Evolutionary conservation across 2,797 vertebrate genomes (phyloP), one percentile per base, ranked within the genome.

Genomic region (Urophycis tenuis): DNA sequence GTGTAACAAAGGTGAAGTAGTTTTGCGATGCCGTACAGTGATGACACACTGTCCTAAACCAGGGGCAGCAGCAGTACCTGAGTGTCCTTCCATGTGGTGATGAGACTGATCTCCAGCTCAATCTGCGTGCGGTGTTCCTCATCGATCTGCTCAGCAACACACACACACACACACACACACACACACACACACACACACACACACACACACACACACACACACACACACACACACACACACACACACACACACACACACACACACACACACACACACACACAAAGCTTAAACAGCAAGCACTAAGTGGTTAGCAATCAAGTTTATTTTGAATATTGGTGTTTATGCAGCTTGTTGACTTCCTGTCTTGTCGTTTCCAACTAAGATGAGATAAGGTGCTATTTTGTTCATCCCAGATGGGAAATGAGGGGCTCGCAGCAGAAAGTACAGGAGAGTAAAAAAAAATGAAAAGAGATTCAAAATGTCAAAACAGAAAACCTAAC

Each of bases 71-170:
- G 60, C n/a, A 2, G 11, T 75, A 98, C 97, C 95, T 99, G 96
- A 0, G 97, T 97, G 87, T 97, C 96, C 89, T 95, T 97, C 97
- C 97, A 98, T 72, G 94, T 96, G 81, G 96, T 98, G 83, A 99
- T 99, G 81, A 99, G 93, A 81, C 95, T 99, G 91, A 97, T 94
- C 80, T 98, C 97, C 87, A 98, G 91, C 81, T 98, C 97, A 78
- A 99, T 98, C 92, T 99, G 97, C 14, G 94, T 96, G 85, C 96
- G 94, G 76, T 97, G 97, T 74, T 99, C 97, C 86, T 97, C 95
- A 0, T 98, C 96, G 30, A 99, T 96, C 97, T 99, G 89, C 2
- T 34, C 80, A 85, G 81, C 71, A 41, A 22, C 10, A 29, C 60
- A 67, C 45, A 22, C 45, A 53, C 45, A 53, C 70, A 75, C n/a